Evolutionary conservation across 1,140 invertebrate genomes (phyloP).

Genomic region (Ylistrum balloti): DNA sequence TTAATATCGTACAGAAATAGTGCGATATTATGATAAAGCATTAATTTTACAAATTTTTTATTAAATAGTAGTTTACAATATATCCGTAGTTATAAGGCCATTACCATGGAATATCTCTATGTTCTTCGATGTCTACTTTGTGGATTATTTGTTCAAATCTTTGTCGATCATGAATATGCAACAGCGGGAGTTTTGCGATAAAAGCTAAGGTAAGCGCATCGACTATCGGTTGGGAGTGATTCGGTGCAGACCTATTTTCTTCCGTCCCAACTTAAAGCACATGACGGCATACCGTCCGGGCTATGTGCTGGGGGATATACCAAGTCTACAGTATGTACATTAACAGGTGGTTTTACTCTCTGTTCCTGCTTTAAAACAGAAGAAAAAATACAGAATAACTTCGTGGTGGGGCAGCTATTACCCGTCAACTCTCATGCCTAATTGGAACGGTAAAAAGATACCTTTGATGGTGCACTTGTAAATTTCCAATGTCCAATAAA

Average conservation of each 20-base stretch:
- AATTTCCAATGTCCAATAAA: slow-evolving; percentile 28
- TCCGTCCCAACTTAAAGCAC: background rate
- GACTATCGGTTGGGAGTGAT: background rate
- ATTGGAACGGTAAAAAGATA: slow-evolving; percentile 15
- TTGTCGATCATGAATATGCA: background rate
- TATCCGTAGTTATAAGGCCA: no score
- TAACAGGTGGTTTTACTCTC: slow-evolving; percentile 31
- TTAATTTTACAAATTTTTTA: no score
- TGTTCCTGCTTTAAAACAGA: background rate
- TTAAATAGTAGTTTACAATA: no score
- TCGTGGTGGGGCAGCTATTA: slow-evolving; percentile 4
- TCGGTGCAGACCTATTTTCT: slow-evolving; percentile 37
- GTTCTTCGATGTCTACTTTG: background rate
- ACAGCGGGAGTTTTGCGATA: slow-evolving; percentile 16
- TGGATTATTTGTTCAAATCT: background rate
- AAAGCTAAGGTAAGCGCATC: background rate
- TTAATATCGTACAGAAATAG: no score
- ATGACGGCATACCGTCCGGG: background rate
- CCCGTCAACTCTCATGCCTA: slow-evolving; percentile 15
- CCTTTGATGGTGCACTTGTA: slow-evolving; percentile 37
- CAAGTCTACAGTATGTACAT: background rate
- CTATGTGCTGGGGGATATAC: background rate
- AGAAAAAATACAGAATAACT: background rate
- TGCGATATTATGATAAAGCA: no score
- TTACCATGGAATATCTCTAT: no score